Evolutionary conservation across 2,113 vertebrate species (phyloP), one percentile per base, ranked within the genome.

Genomic region (Monarcha castaneiventris): DNA sequence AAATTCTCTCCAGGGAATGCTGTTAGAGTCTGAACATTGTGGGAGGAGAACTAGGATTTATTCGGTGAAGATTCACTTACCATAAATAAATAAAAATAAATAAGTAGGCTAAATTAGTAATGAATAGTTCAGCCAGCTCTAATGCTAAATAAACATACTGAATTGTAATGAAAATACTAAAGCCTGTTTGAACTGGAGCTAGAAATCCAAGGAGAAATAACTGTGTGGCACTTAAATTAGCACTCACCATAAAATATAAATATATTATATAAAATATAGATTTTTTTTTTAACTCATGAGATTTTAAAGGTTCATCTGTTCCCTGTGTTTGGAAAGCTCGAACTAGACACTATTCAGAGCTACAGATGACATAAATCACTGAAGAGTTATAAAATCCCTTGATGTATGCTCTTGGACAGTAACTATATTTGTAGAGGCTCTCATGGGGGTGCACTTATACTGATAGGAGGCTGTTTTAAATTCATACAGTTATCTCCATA

Each of bases 71-170:
- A 91, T 88, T 96, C 87, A 54, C 67, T 95, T 93, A 58, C 76
- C 54, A 94, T 91, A 94, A 95, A 96, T 90, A 96, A 93, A 95
- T 93, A 84, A 92, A 94, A 95, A 95, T 68, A 94, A 91, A 87
- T 82, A 96, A 95, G 89, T 54, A 82, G 80, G 66, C 74, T 96
- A 94, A 96, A 96, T 96, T 72, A 96, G 91, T 91, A 87, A 91
- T 95, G 94, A 97, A 96, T 87, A 87, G 54, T 87, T 95, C 90
- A 94, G 54, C 69, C 44, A 78, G 66, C 76, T 84, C 79, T 90
- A 86, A 89, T 87, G 85, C 86, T 95, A 86, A 94, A 96, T 76
- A 95, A 96, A 95, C 62, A 84, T 30, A 51, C 92, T 58, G 92
- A 93, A 93, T 96, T 79, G 85, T 92, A 96, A 93, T 93, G 88